Base-by-base conservation (phyloP, 2,888 invertebrate genomes). In the Drosophila multiciliata region DNA sequence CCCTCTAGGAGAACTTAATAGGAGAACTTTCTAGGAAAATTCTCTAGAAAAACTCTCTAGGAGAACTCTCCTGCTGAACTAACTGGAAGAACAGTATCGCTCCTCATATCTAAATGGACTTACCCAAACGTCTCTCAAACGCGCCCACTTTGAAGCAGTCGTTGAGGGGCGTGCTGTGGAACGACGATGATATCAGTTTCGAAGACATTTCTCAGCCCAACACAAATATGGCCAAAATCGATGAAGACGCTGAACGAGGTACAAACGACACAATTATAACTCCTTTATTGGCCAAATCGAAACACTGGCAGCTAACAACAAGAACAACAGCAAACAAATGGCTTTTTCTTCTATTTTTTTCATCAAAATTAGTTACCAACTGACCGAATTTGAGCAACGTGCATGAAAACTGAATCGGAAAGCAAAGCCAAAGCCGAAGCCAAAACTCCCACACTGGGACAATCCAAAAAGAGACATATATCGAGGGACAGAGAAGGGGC, bases 81-180 rank as follows among this genome's bases (percentile, higher is more conserved):
- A 8, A 17, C 38, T 38, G 1, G 9, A n/a, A 15, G 29, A 29
- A 29, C 6, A 29, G 0, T 29, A 5, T 29, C 29, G 40, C 36
- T 23, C 32, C 20, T 20, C 68, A 35, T 20, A 20, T 48, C 23
- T 15, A 4, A 23, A 40, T 70, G 64, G 74, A 94, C 94, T 94
- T 93, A 94, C 94, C 94, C 78, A 94, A 92, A 89, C 94, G 94
- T 85, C 93, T 91, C 89, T 94, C 94, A 93, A 94, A 94, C 90
- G 93, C 94, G 76, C 91, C 92, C 83, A 92, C 93, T 90, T 92
- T 91, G 74, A 93, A 92, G 68, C 85, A 91, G 65, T 92, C 92
- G 67, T 88, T 92, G 57, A 90, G 87, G 70, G 89, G 86, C 71
- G 88, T 75, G 70, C 92, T 91, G 75, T 91, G 85, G 78, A 92